Percentiles rank a stretch among this genome's conserved stretches.
Evolutionary conservation across 2,113 vertebrate genomes (phyloP).

Genomic region (Tor tambroides): DNA sequence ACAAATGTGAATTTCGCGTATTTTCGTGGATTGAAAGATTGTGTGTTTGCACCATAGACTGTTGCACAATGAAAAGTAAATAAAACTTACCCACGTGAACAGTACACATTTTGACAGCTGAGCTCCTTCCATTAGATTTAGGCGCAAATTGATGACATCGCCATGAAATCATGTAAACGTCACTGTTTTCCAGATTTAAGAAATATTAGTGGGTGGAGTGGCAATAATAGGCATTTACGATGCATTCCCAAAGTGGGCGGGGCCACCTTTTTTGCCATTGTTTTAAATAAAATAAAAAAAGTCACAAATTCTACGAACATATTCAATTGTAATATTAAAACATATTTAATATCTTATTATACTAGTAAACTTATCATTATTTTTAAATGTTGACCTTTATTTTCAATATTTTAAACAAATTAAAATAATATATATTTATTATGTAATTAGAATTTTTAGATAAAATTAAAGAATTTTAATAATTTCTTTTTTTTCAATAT

Average conservation of each 20-base stretch:
- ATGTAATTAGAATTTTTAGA: too few relatives aligned
- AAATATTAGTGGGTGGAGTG: slow-evolving; percentile 6
- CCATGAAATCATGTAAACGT: not conserved
- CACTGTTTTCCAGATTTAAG: not conserved
- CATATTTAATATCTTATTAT: not conserved
- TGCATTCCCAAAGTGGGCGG: not conserved
- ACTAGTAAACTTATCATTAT: not conserved
- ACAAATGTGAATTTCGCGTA: not conserved
- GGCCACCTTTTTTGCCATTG: not conserved
- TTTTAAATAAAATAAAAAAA: too few relatives aligned
- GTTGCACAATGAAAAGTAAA: not conserved
- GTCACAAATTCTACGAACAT: too few relatives aligned
- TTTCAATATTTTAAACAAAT: not conserved
- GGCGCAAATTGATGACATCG: slow-evolving; percentile 51
- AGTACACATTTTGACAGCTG: slow-evolving; percentile 57
- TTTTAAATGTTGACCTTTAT: not conserved
- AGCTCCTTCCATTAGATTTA: slow-evolving; percentile 65
- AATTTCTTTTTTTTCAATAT: too few relatives aligned
- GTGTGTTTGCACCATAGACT: too few relatives aligned
- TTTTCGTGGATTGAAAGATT: not conserved
- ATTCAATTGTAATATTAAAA: too few relatives aligned
- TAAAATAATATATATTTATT: not conserved
- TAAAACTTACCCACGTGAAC: slow-evolving; percentile 71
- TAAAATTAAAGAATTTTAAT: too few relatives aligned
- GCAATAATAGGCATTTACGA: too few relatives aligned